phyloP scores from a whole-genome alignment of 1,140 invertebrate species.

The Ceratoteleas bidentatus region DNA sequence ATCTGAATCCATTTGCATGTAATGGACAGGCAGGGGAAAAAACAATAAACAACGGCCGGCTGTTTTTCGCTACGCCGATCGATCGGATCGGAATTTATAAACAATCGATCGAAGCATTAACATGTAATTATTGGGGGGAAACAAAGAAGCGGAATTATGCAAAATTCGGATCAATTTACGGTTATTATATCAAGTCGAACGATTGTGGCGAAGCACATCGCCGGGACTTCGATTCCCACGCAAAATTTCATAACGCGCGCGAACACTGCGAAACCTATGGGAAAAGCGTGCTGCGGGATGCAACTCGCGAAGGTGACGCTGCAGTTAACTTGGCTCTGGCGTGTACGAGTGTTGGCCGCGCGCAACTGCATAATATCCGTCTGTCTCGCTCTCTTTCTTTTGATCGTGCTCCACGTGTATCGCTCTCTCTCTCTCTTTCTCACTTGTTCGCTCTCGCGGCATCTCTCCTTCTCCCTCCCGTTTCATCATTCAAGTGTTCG shows the following conservation, averaged over 20 bases:
- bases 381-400: slow-evolving; percentile 63
- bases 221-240: slow-evolving; percentile 58
- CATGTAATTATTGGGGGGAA: slow-evolving; percentile 43
- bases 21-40: slow-evolving; percentile 27
- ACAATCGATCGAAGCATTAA: slow-evolving; percentile 46
- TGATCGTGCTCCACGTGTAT: slow-evolving; percentile 42
- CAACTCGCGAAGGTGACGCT: slow-evolving; percentile 56
- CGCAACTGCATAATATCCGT: slow-evolving; percentile 67
- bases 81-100: slow-evolving; percentile 25
- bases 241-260: slow-evolving; percentile 59
- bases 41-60: slow-evolving; percentile 39
- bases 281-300: slow-evolving; percentile 57
- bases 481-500: slow-evolving; percentile 70
- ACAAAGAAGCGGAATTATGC: slow-evolving; percentile 52
- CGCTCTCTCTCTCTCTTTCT: slow-evolving; percentile 13
- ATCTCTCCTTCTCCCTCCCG: slow-evolving; percentile 37
- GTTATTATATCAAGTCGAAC: slow-evolving; percentile 49
- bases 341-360: slow-evolving; percentile 47
- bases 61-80: slow-evolving; percentile 18
- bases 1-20: slow-evolving; percentile 41
- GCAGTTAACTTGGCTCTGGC: slow-evolving; percentile 46
- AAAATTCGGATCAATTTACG: slow-evolving; percentile 53
- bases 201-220: slow-evolving; percentile 32
- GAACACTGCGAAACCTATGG: slow-evolving; percentile 36
- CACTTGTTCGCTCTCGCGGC: not conserved